Percentiles rank a stretch among this genome's conserved stretches.
Evolutionary conservation across 2,888 invertebrate genomes (phyloP).

Genomic region (Lepetodrilus schrolli): DNA sequence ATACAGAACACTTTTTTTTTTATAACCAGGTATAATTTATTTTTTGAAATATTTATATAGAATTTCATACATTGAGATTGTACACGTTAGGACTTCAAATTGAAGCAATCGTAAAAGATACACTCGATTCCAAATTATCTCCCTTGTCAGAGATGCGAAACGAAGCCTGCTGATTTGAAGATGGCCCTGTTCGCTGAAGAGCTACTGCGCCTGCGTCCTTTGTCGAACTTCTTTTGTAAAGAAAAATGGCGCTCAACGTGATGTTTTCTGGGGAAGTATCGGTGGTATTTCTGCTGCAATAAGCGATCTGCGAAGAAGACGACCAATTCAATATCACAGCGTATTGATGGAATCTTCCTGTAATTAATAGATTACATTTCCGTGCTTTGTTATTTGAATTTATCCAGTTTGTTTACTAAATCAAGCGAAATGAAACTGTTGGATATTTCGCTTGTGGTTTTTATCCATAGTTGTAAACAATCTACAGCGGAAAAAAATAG

Average conservation of each 20-base stretch:
- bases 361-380: background rate
- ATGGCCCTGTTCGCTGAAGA: conserved; percentile 19
- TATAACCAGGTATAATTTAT: too few relatives aligned
- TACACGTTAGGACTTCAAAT: too few relatives aligned
- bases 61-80: too few relatives aligned
- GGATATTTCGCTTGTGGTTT: background rate
- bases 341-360: too few relatives aligned
- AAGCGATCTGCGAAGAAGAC: conserved; percentile 15
- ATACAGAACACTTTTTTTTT: too few relatives aligned
- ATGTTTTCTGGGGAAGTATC: too few relatives aligned
- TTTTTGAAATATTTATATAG: too few relatives aligned
- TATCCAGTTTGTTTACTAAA: background rate
- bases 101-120: too few relatives aligned
- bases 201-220: conserved; percentile 42
- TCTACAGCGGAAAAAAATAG: too few relatives aligned
- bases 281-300: conserved; percentile 28
- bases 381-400: background rate
- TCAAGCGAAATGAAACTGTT: background rate
- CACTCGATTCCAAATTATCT: too few relatives aligned
- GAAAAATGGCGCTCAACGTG: conserved; percentile 41
- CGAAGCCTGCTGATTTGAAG: conserved; percentile 40
- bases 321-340: background rate
- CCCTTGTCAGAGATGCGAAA: conserved; percentile 41
- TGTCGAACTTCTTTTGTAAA: conserved; percentile 32
- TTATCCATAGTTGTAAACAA: conserved; percentile 7